Conservation (phyloP, 2,797 vertebrate genomes). For the Sebastes vulpes region DNA sequence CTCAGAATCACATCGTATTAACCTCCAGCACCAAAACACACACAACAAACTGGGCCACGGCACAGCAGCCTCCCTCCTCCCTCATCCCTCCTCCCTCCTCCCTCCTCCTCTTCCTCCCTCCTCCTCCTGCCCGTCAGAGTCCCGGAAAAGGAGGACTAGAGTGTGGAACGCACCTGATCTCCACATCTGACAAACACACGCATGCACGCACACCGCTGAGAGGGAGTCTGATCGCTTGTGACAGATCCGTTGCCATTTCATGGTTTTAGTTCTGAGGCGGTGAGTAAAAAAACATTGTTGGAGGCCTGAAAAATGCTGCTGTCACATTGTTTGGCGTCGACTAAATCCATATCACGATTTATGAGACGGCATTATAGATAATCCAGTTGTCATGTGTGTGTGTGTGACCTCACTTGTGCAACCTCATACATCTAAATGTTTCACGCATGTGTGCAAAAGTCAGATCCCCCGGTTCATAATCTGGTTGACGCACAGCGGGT, state of each 20-base stretch:
- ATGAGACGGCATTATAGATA: conserved; percentile 23
- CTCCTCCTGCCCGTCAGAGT: conserved; percentile 1
- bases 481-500: not conserved
- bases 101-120: not conserved
- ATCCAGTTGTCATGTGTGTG: conserved; percentile 12
- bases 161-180: conserved; percentile 52
- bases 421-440: not conserved
- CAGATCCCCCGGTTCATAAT: conserved; percentile 21
- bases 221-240: conserved; percentile 46
- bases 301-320: conserved; percentile 4
- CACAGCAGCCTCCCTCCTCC: conserved; percentile 32
- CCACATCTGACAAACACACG: conserved; percentile 47
- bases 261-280: conserved; percentile 30
- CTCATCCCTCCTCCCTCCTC: not conserved
- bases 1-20: conserved; percentile 69
- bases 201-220: not conserved
- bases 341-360: conserved; percentile 40
- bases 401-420: not conserved
- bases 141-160: conserved; percentile 29
- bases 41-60: conserved; percentile 59
- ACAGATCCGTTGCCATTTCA: conserved; percentile 58
- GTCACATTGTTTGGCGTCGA: conserved; percentile 24
- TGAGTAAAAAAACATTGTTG: not conserved
- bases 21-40: conserved; percentile 66
- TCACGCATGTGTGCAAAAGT: conserved; percentile 30